Evolutionary conservation across 1,140 invertebrate genomes (phyloP).

Genomic region (Macrobrachium rosenbergii): DNA sequence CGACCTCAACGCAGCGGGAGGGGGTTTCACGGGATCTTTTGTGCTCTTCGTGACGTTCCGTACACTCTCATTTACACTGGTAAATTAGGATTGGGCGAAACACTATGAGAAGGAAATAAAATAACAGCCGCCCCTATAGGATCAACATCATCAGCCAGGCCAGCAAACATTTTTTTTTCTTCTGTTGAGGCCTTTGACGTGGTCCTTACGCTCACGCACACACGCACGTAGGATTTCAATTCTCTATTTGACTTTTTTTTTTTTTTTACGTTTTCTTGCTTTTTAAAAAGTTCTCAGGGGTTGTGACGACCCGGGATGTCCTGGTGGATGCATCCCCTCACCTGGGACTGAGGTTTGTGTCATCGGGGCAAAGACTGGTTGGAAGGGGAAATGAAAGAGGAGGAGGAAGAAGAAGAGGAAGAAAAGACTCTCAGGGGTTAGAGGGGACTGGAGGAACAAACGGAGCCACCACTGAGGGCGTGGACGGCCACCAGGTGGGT

Average conservation of each 20-base stretch:
- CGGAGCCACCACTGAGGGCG: conserved; percentile 58
- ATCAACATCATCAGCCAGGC: conserved; percentile 13
- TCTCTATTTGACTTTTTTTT: too few species aligned
- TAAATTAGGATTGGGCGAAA: conserved; percentile 29
- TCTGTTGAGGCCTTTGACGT: too few species aligned
- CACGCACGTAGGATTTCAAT: too few species aligned
- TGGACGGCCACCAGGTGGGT: conserved; percentile 59
- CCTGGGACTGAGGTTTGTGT: background rate
- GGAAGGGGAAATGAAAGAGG: conserved; percentile 15
- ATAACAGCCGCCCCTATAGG: background rate
- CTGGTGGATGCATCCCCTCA: too few species aligned
- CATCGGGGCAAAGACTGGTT: background rate
- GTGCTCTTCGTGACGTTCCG: conserved; percentile 49
- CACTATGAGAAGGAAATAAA: background rate
- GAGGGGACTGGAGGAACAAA: conserved; percentile 57
- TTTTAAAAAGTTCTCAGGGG: too few species aligned
- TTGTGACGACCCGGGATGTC: too few species aligned
- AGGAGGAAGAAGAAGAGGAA: conserved; percentile 14
- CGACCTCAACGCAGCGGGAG: conserved; percentile 46
- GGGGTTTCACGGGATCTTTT: conserved; percentile 24
- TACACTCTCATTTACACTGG: conserved; percentile 43
- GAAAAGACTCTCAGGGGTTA: conserved; percentile 29
- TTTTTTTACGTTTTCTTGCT: too few species aligned
- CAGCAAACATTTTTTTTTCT: too few species aligned
- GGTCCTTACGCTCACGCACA: too few species aligned